A percentile compares a stretch with the other conserved stretches of the same genome.
Conservation (phyloP, 2,888 invertebrate species). For the Patella caerulea region DNA sequence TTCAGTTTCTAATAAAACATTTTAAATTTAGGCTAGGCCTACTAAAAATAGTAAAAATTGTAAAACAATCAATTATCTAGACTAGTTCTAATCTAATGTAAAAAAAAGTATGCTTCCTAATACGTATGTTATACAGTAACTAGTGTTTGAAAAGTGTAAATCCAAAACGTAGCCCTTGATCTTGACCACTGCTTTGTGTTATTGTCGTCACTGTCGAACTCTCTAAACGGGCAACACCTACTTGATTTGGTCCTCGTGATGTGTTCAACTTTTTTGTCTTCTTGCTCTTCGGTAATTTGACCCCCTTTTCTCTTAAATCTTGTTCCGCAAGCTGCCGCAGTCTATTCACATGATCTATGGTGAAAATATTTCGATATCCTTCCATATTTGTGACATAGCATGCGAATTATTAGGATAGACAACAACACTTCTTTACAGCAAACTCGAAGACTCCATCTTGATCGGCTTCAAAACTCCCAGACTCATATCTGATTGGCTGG, state of each 20-base stretch:
- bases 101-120: too few species aligned
- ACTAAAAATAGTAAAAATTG: too few species aligned
- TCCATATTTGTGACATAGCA: slow-evolving; percentile 29
- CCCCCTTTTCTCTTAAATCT: slow-evolving; percentile 64
- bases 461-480: slow-evolving; percentile 53
- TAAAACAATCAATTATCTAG: too few species aligned
- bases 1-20: too few species aligned
- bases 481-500: slow-evolving; percentile 50
- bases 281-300: slow-evolving; percentile 65
- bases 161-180: too few species aligned
- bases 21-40: too few species aligned
- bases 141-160: background rate
- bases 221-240: background rate
- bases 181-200: too few species aligned
- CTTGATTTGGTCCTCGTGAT: slow-evolving; percentile 18
- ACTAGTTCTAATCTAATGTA: too few species aligned
- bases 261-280: slow-evolving; percentile 54
- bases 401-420: slow-evolving; percentile 1
- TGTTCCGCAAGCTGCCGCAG: slow-evolving; percentile 56
- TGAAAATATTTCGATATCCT: slow-evolving; percentile 46
- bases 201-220: too few species aligned
- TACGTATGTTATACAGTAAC: too few species aligned
- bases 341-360: slow-evolving; percentile 56
- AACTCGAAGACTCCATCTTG: slow-evolving; percentile 23
- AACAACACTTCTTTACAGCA: slow-evolving; percentile 10